Conservation (phyloP, 2,113 vertebrate genomes). For the Panthera leo region DNA sequence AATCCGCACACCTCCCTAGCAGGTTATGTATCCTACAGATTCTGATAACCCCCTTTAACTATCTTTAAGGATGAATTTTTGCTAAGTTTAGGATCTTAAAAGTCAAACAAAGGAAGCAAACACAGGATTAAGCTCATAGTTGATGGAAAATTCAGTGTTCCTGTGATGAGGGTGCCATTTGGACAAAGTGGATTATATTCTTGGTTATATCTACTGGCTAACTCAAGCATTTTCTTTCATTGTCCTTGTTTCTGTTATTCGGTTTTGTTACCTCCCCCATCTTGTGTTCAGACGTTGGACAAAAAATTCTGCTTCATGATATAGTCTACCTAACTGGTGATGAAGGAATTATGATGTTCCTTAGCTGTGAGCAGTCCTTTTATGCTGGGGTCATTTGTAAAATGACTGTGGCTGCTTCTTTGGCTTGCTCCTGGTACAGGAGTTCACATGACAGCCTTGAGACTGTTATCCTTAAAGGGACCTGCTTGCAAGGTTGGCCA, state of each 20-base stretch:
- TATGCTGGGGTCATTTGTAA: not conserved
- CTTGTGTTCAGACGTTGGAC: not conserved
- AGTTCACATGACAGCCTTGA: not conserved
- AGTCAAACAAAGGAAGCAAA: conserved; percentile 22
- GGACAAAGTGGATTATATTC: not conserved
- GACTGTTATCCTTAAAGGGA: not conserved
- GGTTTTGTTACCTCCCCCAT: not conserved
- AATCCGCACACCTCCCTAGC: not conserved
- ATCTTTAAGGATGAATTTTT: conserved; percentile 9
- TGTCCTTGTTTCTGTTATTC: not conserved
- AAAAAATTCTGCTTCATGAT: not conserved
- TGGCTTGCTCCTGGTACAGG: not conserved
- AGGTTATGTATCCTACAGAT: not conserved
- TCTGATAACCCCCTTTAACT: not conserved
- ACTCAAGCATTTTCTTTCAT: not conserved
- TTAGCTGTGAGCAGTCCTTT: not conserved
- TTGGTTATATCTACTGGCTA: not conserved
- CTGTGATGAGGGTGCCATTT: not conserved
- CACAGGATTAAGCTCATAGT: not conserved
- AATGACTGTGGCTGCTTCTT: not conserved
- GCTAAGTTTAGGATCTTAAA: not conserved
- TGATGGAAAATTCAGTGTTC: not conserved
- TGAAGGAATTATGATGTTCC: not conserved
- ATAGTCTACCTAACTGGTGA: not conserved
- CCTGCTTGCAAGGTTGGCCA: not conserved